Percentiles rank a stretch among this genome's conserved stretches.
Conservation (phyloP, 2,797 vertebrate genomes). For the Ciconia nigra region DNA sequence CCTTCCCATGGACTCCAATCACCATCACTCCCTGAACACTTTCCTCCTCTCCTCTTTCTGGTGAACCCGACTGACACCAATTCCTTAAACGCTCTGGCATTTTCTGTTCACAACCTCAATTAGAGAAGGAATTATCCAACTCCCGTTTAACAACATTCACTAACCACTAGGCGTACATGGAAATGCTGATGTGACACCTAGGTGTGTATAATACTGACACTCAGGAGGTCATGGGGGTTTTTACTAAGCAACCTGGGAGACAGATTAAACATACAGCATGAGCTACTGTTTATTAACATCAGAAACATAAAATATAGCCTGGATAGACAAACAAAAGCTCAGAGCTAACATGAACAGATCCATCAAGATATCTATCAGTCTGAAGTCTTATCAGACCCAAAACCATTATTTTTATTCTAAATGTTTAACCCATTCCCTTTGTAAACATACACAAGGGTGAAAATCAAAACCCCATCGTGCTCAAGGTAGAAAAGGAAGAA, state of each 20-base stretch:
- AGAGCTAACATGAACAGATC: background rate
- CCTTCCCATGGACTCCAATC: background rate
- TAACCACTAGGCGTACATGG: background rate
- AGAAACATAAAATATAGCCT: background rate
- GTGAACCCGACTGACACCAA: background rate
- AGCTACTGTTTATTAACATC: conserved; percentile 5
- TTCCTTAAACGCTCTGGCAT: background rate
- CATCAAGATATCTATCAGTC: background rate
- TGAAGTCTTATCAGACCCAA: background rate
- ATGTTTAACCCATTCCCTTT: background rate
- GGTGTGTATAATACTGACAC: background rate
- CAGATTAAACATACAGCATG: background rate
- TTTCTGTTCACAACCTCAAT: background rate
- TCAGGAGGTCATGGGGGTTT: background rate
- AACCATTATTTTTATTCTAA: background rate
- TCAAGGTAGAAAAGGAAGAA: background rate
- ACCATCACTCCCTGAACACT: background rate
- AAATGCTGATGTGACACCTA: background rate
- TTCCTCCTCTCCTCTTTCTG: background rate
- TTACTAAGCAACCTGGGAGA: conserved; percentile 27
- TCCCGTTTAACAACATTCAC: background rate
- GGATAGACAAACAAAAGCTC: background rate
- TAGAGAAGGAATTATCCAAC: background rate
- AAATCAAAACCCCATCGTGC: background rate
- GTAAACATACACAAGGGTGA: background rate